phyloP scores from a whole-genome alignment of 2,888 invertebrate species.

The Tricholauxania praeusta region DNA sequence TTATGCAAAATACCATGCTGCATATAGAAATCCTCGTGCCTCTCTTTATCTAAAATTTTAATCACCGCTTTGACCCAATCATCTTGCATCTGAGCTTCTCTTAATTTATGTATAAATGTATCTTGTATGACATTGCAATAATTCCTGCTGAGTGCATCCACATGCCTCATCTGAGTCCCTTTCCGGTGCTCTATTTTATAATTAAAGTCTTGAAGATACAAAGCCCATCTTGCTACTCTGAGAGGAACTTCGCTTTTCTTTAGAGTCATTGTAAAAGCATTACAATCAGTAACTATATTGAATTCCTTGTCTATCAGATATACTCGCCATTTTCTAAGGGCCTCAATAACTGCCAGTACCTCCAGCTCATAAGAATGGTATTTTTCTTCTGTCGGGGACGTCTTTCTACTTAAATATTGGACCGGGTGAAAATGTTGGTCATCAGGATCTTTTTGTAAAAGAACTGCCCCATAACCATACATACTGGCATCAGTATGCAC shows the following conservation, averaged over 20 bases:
- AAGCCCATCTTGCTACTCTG: constrained; percentile 1
- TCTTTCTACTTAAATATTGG: constrained; percentile 49
- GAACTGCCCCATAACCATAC: too few relatives aligned
- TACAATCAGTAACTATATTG: constrained; percentile 24
- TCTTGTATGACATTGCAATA: constrained; percentile 15
- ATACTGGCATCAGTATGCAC: too few relatives aligned
- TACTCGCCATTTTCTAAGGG: constrained; percentile 47
- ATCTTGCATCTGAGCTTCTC: background rate
- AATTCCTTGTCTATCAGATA: constrained; percentile 28
- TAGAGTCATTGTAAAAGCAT: constrained; percentile 22
- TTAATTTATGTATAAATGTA: constrained; percentile 7
- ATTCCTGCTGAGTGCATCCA: constrained; percentile 23
- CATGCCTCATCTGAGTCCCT: constrained; percentile 17
- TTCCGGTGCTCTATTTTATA: constrained; percentile 17
- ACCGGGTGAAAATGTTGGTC: constrained; percentile 46
- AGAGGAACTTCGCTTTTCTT: background rate
- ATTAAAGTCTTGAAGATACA: constrained; percentile 10
- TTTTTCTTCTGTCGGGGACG: constrained; percentile 45
- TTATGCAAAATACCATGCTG: constrained; percentile 8
- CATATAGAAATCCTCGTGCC: constrained; percentile 12
- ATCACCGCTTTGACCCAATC: constrained; percentile 8
- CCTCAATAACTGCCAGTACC: constrained; percentile 47
- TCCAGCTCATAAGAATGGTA: constrained; percentile 50
- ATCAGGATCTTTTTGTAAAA: constrained; percentile 40
- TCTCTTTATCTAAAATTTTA: background rate